phyloP scores from a whole-genome alignment of 1,140 invertebrate genomes.

The Drosophila insularis region DNA sequence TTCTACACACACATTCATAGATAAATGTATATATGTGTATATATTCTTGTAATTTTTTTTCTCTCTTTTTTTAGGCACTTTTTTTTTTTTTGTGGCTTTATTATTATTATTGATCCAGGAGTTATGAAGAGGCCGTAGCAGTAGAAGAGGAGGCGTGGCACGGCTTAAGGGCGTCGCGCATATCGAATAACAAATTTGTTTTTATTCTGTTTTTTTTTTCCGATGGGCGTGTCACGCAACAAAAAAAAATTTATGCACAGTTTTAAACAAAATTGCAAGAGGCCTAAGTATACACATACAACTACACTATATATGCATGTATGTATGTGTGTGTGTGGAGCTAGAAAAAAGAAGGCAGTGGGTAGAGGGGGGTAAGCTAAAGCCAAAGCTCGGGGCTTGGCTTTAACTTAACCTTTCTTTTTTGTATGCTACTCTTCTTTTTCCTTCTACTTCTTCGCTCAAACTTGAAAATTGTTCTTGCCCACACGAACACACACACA shows the following conservation, averaged over 20 bases:
- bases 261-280: slow-evolving; percentile 7
- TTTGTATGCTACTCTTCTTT: not conserved
- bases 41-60: slow-evolving; percentile 26
- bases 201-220: not conserved
- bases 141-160: not conserved
- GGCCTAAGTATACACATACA: not conserved
- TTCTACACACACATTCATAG: not conserved
- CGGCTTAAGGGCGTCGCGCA: not conserved
- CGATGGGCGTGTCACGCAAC: not conserved
- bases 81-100: not conserved
- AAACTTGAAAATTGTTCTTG: not conserved
- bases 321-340: not conserved
- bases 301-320: not conserved
- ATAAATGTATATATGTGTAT: not conserved
- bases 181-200: not conserved
- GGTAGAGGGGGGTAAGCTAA: not conserved
- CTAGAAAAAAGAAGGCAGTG: not conserved
- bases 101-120: not conserved
- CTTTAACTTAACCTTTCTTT: not conserved
- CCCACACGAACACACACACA: not conserved
- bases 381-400: not conserved
- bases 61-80: not conserved
- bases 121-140: not conserved
- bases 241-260: not conserved
- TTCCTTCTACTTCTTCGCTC: not conserved